Evolutionary conservation across 2,888 invertebrate species (phyloP).

Genomic region (Cantharis nigra): DNA sequence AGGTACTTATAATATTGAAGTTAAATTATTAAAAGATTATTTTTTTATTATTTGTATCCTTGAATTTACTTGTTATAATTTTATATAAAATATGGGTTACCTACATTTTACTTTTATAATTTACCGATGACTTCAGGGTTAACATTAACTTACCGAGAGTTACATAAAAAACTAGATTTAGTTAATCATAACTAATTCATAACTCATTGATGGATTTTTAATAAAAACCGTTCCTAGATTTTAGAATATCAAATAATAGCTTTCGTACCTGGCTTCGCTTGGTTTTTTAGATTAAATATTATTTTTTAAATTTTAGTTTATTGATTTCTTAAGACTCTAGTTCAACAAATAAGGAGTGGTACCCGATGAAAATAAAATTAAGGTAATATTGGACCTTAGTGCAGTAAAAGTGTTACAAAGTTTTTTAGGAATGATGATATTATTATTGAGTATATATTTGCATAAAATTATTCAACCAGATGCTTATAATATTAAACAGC

Average conservation of each 20-base stretch:
- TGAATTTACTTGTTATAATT: slow-evolving; percentile 12
- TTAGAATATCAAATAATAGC: background rate
- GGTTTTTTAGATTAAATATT: too few relatives aligned
- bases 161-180: background rate
- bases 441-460: too few relatives aligned
- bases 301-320: too few relatives aligned
- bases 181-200: background rate
- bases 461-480: too few relatives aligned
- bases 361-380: too few relatives aligned
- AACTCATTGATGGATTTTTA: background rate
- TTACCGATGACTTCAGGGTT: slow-evolving; percentile 23
- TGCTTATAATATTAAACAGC: too few relatives aligned
- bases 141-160: background rate
- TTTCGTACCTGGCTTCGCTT: background rate
- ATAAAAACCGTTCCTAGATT: background rate
- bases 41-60: slow-evolving; percentile 11
- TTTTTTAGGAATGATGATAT: too few relatives aligned
- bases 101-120: slow-evolving; percentile 13
- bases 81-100: slow-evolving; percentile 18
- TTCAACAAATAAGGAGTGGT: too few relatives aligned
- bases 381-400: too few relatives aligned
- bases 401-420: too few relatives aligned
- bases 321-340: too few relatives aligned
- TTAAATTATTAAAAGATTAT: background rate
- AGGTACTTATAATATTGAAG: background rate